phyloP scores from a whole-genome alignment of 2,113 vertebrate genomes.

The Irena cyanogastra region DNA sequence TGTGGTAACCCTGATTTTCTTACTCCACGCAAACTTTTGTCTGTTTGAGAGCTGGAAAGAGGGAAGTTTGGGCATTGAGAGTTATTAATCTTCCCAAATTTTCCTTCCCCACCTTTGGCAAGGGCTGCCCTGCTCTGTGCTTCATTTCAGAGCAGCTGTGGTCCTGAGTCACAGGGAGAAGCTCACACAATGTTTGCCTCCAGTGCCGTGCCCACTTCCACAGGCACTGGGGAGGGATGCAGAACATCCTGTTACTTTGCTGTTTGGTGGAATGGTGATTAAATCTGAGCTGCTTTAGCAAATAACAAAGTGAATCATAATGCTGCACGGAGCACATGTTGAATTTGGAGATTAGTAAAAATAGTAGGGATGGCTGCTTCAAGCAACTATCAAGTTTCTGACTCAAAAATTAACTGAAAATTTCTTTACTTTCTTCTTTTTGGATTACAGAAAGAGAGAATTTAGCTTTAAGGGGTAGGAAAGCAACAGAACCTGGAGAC shows the following conservation, averaged over 20 bases:
- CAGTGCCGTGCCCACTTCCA: neutral
- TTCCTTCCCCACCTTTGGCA: neutral
- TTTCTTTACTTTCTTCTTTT: neutral
- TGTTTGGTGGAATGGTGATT: conserved; percentile 31
- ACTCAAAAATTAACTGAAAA: neutral
- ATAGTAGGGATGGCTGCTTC: neutral
- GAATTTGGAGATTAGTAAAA: conserved; percentile 15
- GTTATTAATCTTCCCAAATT: neutral
- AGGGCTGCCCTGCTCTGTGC: neutral
- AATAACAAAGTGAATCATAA: conserved; percentile 51
- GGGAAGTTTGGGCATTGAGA: neutral
- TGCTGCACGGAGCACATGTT: neutral
- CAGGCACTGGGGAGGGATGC: neutral
- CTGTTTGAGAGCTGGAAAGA: neutral
- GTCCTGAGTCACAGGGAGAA: neutral
- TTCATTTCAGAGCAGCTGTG: neutral
- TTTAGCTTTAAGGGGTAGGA: neutral
- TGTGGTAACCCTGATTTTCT: neutral
- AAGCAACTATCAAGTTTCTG: neutral
- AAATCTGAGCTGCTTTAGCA: conserved; percentile 28
- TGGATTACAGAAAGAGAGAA: neutral
- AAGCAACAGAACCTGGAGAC: neutral
- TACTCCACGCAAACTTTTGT: neutral
- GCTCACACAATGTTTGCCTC: neutral
- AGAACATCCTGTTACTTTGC: conserved; percentile 2